These are phyloP conservation scores for Melanostoma mellinum DNA, from an alignment of 2,888 invertebrate species.

Conservation along the genomic window DNA sequence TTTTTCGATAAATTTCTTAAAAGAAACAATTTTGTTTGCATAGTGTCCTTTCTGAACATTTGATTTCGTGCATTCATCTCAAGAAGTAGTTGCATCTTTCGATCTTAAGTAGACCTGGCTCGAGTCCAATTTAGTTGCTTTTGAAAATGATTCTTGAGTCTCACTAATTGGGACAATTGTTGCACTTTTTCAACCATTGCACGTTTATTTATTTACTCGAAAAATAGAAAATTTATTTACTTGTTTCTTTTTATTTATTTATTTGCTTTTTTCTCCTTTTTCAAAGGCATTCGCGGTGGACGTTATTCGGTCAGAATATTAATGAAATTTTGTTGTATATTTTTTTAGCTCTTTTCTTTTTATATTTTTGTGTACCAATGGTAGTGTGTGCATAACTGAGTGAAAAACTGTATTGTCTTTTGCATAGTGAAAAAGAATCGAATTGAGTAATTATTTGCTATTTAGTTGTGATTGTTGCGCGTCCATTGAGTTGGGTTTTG, in stretches of 20 bases:
- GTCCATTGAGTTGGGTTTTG: slow-evolving; percentile 37
- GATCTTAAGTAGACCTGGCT: slow-evolving; percentile 26
- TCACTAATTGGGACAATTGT: slow-evolving; percentile 58
- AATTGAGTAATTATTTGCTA: slow-evolving; percentile 68
- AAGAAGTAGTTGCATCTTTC: slow-evolving; percentile 2
- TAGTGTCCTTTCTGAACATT: too few species aligned
- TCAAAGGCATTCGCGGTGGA: slow-evolving; percentile 66
- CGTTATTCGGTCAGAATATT: slow-evolving; percentile 64
- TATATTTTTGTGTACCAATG: slow-evolving; percentile 20
- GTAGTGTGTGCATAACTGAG: slow-evolving; percentile 55
- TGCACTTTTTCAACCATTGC: slow-evolving; percentile 57
- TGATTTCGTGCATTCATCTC: background rate
- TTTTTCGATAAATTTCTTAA: too few species aligned
- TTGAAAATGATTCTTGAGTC: slow-evolving; percentile 10
- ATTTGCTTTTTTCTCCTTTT: slow-evolving; percentile 60
- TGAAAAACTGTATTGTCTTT: slow-evolving; percentile 47
- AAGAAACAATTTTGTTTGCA: background rate
- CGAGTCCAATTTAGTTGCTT: slow-evolving; percentile 12
- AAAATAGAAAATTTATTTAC: slow-evolving; percentile 64
- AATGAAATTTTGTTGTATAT: slow-evolving; percentile 39
- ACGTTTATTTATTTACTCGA: slow-evolving; percentile 57
- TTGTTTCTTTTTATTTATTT: slow-evolving; percentile 28
- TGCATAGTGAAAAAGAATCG: slow-evolving; percentile 30
- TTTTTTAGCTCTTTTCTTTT: slow-evolving; percentile 18
- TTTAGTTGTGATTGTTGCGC: slow-evolving; percentile 58